Conservation (phyloP, 2,113 vertebrate genomes). For the Myrmecobius fasciatus region DNA sequence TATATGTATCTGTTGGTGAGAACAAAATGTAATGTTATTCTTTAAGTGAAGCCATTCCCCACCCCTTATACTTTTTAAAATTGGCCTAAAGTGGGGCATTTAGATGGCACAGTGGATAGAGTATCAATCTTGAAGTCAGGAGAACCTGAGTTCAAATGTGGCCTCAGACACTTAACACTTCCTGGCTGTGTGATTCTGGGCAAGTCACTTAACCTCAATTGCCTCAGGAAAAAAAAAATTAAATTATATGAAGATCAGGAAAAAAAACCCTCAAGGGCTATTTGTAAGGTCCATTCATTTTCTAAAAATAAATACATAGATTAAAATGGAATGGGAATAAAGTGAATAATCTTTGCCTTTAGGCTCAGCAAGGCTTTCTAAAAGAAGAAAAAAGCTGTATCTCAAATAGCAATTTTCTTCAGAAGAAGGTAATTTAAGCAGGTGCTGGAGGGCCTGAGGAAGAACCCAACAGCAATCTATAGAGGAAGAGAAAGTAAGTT, state of each 20-base stretch:
- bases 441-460: background rate
- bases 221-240: too few species aligned
- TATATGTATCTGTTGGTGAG: background rate
- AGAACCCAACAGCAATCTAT: background rate
- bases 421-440: background rate
- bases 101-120: too few species aligned
- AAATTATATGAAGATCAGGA: background rate
- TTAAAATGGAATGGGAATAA: background rate
- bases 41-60: background rate
- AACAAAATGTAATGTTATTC: background rate
- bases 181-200: too few species aligned
- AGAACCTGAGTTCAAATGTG: too few species aligned
- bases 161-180: too few species aligned
- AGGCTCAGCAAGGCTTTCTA: background rate
- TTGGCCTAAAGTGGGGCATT: background rate
- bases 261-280: background rate
- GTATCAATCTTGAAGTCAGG: too few species aligned
- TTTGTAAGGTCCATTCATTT: constrained; percentile 1
- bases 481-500: background rate
- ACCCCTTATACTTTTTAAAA: background rate
- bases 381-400: background rate
- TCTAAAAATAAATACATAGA: background rate
- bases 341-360: background rate
- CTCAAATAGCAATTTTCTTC: background rate
- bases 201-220: too few species aligned